phyloP scores from a whole-genome alignment of 2,113 vertebrate species.

The Poicephalus gulielmi region DNA sequence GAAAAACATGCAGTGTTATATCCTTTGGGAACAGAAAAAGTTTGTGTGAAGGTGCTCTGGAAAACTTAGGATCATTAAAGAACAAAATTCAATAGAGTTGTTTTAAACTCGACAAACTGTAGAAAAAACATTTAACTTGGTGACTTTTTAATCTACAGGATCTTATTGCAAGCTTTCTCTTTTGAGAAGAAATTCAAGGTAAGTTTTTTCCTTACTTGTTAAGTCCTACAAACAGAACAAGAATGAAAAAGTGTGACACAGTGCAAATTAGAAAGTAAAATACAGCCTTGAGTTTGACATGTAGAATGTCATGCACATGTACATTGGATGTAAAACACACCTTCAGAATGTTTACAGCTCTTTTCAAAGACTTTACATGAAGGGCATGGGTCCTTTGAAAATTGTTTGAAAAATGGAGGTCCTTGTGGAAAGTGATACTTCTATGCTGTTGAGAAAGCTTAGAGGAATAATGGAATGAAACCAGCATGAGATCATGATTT shows the following conservation, averaged over 20 bases:
- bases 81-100: background rate
- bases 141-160: constrained; percentile 75
- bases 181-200: constrained; percentile 83
- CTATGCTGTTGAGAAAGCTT: background rate
- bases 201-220: constrained; percentile 55
- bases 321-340: background rate
- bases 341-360: background rate
- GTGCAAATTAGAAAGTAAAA: background rate
- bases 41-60: background rate
- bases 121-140: background rate
- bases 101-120: background rate
- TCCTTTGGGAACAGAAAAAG: background rate
- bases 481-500: constrained; percentile 42
- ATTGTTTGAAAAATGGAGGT: constrained; percentile 18
- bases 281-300: background rate
- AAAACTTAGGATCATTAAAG: background rate
- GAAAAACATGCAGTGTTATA: background rate
- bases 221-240: background rate
- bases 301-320: background rate
- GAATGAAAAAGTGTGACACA: background rate
- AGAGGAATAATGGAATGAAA: constrained; percentile 26
- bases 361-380: background rate
- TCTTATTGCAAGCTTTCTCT: constrained; percentile 82
- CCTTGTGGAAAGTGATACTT: background rate
- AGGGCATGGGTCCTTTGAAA: background rate